Percentiles rank a stretch among this genome's conserved stretches.
Conservation (phyloP, 2,797 vertebrate genomes). For the Hydrophis major region DNA sequence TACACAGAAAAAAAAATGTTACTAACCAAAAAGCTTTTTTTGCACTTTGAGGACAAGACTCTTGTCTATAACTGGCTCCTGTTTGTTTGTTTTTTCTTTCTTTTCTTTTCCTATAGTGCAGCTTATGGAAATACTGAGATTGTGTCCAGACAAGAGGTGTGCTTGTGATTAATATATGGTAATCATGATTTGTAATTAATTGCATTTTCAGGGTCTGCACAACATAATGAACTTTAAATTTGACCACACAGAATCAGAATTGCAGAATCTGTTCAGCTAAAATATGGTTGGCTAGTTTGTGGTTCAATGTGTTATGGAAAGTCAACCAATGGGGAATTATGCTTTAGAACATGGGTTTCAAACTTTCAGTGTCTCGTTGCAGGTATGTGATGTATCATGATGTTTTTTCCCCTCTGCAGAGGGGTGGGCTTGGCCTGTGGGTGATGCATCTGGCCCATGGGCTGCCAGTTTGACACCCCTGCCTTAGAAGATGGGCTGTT, state of each 20-base stretch:
- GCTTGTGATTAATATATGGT: not conserved
- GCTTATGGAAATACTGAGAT: not conserved
- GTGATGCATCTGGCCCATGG: too few relatives aligned
- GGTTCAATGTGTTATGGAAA: not conserved
- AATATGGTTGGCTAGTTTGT: not conserved
- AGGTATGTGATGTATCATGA: too few relatives aligned
- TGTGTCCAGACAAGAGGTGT: not conserved
- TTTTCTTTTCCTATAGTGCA: not conserved
- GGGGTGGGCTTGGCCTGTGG: too few relatives aligned
- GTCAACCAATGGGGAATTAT: slow-evolving; percentile 3
- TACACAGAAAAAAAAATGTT: not conserved
- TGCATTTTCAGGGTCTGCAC: not conserved
- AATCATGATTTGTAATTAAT: not conserved
- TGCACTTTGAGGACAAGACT: not conserved
- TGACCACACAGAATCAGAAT: not conserved
- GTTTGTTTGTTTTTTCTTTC: too few relatives aligned
- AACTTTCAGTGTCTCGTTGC: too few relatives aligned
- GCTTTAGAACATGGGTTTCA: not conserved
- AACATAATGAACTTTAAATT: not conserved
- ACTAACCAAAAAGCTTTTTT: not conserved
- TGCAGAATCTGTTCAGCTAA: not conserved
- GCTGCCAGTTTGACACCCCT: too few relatives aligned
- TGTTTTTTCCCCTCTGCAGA: too few relatives aligned
- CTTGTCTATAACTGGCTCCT: not conserved
- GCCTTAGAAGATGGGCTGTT: not conserved